Base-by-base conservation (phyloP, 2,888 invertebrate species). In the Tortricodes alternella region DNA sequence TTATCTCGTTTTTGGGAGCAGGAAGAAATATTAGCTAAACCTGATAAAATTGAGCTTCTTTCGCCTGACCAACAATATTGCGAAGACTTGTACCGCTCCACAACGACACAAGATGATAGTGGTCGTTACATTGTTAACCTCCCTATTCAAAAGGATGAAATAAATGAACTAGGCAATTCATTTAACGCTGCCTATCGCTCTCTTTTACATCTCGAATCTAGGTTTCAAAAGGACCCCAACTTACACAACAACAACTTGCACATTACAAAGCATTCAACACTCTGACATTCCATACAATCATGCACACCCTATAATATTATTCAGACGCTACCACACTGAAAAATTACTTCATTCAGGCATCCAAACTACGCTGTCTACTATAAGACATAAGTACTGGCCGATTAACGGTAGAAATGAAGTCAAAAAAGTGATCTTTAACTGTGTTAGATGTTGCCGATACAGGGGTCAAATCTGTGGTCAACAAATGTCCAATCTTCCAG, bases 131-230 rank as follows among this genome's bases (percentile, higher is more conserved):
- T 27, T 35, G 56, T 62, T 2, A 21, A 53, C 13, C 23, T 62
- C 32, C 60, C 60, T 5, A 13, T 61, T 32, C 48, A 46, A 13
- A n/a, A 39, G 8, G 57, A 48, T 4, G 59, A 32, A 21, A 3
- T 56, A 8, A 8, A 18, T 46, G 49, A 32, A 38, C 23, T 56
- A 50, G 59, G 59, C 34, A 61, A 60, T 38, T 63, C 63, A 29
- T 63, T 61, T 18, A 58, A 61, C 19, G 52, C 32, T 7, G 63
- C 62, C n/a, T 64, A 62, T 38, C 27, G 53, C 6, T 64, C 52
- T 19, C 24, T 62, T 8, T 7, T 64, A 21, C 51, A 59, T 32
- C 44, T 61, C 7, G 62, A 62, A 49, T 46, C 57, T 13, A 57
- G 57, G 44, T 55, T 62, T 23, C 16, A 39, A 11, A 59, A 59